Conservation (phyloP, 2,797 vertebrate genomes). For the Oryzias sinensis region DNA sequence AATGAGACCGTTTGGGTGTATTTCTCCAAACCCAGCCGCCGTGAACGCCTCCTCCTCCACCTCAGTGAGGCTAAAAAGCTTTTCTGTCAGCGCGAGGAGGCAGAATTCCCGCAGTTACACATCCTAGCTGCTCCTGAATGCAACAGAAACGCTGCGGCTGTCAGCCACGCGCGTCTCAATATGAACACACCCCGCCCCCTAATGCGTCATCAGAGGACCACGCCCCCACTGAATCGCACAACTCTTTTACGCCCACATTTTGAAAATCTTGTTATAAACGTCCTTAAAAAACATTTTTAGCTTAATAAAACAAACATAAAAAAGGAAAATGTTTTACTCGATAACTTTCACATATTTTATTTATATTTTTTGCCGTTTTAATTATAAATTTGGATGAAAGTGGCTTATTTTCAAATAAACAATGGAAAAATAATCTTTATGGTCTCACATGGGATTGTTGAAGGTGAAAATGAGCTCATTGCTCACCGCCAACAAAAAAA, state of each 20-base stretch:
- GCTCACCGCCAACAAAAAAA: too few relatives aligned
- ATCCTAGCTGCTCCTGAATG: constrained; percentile 32
- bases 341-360: too few relatives aligned
- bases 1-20: constrained; percentile 5
- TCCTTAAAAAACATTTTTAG: too few relatives aligned
- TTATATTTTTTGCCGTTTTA: too few relatives aligned
- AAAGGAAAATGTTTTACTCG: too few relatives aligned
- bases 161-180: constrained; percentile 38
- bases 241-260: not conserved
- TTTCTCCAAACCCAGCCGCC: not conserved
- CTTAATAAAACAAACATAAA: not conserved
- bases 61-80: too few relatives aligned
- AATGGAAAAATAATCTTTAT: too few relatives aligned
- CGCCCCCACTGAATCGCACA: constrained; percentile 1
- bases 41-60: not conserved
- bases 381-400: too few relatives aligned
- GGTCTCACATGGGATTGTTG: too few relatives aligned
- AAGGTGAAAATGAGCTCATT: too few relatives aligned
- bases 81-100: constrained; percentile 25
- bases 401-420: too few relatives aligned
- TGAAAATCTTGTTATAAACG: too few relatives aligned
- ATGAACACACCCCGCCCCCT: constrained; percentile 49
- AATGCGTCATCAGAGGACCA: constrained; percentile 1
- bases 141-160: constrained; percentile 7
- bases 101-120: constrained; percentile 17